Percentiles rank a stretch among this genome's conserved stretches.
phyloP scores from a whole-genome alignment of 2,888 invertebrate genomes.

The Smittia aterrima region DNA sequence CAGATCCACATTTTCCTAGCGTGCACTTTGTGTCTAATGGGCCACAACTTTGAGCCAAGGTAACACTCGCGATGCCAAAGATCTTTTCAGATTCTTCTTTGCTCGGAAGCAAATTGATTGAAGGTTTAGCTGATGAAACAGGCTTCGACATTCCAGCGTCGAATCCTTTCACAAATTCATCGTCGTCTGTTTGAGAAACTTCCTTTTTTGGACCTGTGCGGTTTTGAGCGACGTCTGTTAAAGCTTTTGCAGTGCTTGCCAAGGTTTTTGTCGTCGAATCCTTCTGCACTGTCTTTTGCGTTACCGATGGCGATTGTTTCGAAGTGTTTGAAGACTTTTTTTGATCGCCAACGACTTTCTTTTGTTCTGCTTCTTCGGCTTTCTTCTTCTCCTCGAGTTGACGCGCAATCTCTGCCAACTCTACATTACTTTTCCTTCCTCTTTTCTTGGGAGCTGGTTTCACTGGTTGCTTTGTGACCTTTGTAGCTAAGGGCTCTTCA shows the following conservation, averaged over 20 bases:
- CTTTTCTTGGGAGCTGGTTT: conserved; percentile 33
- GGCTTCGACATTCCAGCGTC: conserved; percentile 3
- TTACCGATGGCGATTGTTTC: neutral
- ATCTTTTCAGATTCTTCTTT: conserved; percentile 55
- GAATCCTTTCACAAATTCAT: conserved; percentile 39
- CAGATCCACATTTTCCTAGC: conserved; percentile 54
- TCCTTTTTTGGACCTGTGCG: neutral
- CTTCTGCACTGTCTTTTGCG: too few relatives aligned
- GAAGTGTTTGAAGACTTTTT: neutral
- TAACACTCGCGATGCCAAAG: conserved; percentile 55
- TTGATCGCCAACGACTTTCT: neutral
- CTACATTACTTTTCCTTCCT: conserved; percentile 35
- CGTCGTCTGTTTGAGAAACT: conserved; percentile 24
- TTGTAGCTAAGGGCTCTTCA: conserved; percentile 63
- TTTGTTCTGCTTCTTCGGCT: neutral
- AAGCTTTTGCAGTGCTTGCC: neutral
- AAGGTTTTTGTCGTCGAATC: too few relatives aligned
- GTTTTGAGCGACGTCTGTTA: neutral
- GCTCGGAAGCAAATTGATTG: conserved; percentile 52
- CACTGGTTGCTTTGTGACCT: conserved; percentile 53
- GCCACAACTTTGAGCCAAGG: conserved; percentile 54
- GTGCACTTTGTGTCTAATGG: conserved; percentile 55
- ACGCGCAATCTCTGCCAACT: conserved; percentile 26
- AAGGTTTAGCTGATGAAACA: conserved; percentile 8
- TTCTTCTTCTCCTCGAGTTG: conserved; percentile 30